These are phyloP conservation scores for Gerris lacustris DNA, from an alignment of 2,888 invertebrate genomes.

Conservation along the genomic window DNA sequence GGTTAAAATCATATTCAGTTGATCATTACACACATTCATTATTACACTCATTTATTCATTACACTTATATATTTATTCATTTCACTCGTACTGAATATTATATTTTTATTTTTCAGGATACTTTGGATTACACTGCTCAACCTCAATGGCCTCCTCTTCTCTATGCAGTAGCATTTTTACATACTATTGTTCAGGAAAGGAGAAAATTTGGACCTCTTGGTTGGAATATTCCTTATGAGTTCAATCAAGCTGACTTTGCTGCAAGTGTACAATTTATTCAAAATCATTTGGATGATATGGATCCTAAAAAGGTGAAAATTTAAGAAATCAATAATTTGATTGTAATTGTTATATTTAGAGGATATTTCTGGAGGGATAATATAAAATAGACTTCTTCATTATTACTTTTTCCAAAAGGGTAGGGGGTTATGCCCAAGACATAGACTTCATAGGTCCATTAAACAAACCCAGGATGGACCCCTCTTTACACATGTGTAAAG, in stretches of 20 bases:
- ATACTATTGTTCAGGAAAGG: conserved; percentile 88
- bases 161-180: conserved; percentile 87
- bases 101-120: conserved; percentile 47
- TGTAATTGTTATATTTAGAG: too few species aligned
- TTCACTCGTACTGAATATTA: too few species aligned
- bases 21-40: neutral
- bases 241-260: conserved; percentile 91
- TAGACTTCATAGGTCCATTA: too few species aligned
- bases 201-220: conserved; percentile 92
- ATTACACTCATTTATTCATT: neutral
- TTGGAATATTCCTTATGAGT: conserved; percentile 95
- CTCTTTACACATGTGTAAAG: too few species aligned
- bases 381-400: too few species aligned
- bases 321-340: neutral
- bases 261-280: conserved; percentile 92
- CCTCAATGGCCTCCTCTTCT: conserved; percentile 87
- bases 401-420: too few species aligned
- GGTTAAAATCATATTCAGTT: conserved; percentile 31
- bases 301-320: conserved; percentile 63
- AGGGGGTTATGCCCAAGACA: too few species aligned
- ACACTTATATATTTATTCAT: too few species aligned
- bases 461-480: too few species aligned
- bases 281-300: conserved; percentile 92
- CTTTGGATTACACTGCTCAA: conserved; percentile 80
- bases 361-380: too few species aligned